Evolutionary conservation across 2,888 invertebrate genomes (phyloP).

Genomic region (Rhaphigaster nebulosa): DNA sequence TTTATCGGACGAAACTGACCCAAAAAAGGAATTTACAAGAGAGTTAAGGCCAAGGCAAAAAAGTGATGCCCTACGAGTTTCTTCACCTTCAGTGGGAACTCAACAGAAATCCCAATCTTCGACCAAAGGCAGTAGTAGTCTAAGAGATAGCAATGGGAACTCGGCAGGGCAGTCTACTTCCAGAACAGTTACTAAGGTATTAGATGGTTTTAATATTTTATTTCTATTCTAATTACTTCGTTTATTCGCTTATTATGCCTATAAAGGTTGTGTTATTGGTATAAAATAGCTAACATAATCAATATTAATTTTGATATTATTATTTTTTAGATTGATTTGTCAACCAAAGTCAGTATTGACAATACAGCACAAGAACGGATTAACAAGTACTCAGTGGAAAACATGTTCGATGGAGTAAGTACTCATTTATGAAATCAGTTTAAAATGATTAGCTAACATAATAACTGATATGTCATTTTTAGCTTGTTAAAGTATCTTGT

Average conservation of each 20-base stretch:
- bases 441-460: neutral
- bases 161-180: neutral
- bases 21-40: neutral
- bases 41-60: constrained; percentile 15
- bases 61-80: neutral
- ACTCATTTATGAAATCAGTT: neutral
- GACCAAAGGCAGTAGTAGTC: neutral
- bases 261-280: neutral
- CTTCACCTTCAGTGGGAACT: neutral
- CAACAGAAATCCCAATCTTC: neutral
- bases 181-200: neutral
- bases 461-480: constrained; percentile 23
- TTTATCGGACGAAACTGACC: neutral
- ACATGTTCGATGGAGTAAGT: constrained; percentile 32
- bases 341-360: neutral
- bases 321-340: constrained; percentile 5
- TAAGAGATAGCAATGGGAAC: neutral
- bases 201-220: neutral
- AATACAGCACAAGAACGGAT: neutral
- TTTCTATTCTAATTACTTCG: neutral
- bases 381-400: neutral
- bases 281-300: neutral
- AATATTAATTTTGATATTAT: neutral
- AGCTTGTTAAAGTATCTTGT: constrained; percentile 52
- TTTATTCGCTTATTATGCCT: neutral